A percentile compares a stretch with the other conserved stretches of the same genome.
These are phyloP conservation scores for Oopsacas minuta DNA, from an alignment of 37 sponge, comb jelly and placozoan genomes.

Conservation along the genomic window DNA sequence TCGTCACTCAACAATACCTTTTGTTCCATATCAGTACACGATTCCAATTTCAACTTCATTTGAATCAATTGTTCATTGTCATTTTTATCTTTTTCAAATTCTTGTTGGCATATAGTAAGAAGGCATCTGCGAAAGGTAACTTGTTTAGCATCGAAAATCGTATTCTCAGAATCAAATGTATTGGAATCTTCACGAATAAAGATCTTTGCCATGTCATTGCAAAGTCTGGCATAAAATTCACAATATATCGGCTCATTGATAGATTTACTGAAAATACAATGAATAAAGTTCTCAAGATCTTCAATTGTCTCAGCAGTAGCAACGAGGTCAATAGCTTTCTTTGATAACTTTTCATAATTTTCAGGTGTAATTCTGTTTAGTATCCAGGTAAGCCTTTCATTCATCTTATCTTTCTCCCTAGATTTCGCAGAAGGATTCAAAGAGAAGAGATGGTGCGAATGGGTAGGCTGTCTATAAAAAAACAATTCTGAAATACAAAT, in stretches of 20 bases:
- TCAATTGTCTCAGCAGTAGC: background rate
- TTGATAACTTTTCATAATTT: slow-evolving; percentile 8
- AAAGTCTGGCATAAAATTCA: background rate
- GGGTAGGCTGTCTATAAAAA: background rate
- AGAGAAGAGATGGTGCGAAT: background rate
- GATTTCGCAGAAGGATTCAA: background rate
- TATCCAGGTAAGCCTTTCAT: slow-evolving; percentile 1
- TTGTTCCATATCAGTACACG: background rate
- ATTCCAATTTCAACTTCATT: background rate
- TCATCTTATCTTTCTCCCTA: background rate
- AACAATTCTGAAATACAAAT: background rate
- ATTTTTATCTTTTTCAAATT: slow-evolving; percentile 2
- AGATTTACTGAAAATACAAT: slow-evolving; percentile 5
- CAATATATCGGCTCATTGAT: slow-evolving; percentile 4
- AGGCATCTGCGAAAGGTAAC: background rate
- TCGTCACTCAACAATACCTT: background rate
- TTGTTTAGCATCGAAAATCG: background rate
- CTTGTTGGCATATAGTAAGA: slow-evolving; percentile 4
- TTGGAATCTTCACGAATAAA: background rate
- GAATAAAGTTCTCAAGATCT: background rate
- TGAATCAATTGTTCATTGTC: background rate
- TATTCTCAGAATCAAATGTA: background rate
- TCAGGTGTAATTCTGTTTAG: background rate
- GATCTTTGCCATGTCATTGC: slow-evolving; percentile 9
- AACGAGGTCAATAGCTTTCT: background rate